Percentiles rank a stretch among this genome's conserved stretches.
Conservation (phyloP, 1,140 invertebrate genomes). For the Drosophila funebris region DNA sequence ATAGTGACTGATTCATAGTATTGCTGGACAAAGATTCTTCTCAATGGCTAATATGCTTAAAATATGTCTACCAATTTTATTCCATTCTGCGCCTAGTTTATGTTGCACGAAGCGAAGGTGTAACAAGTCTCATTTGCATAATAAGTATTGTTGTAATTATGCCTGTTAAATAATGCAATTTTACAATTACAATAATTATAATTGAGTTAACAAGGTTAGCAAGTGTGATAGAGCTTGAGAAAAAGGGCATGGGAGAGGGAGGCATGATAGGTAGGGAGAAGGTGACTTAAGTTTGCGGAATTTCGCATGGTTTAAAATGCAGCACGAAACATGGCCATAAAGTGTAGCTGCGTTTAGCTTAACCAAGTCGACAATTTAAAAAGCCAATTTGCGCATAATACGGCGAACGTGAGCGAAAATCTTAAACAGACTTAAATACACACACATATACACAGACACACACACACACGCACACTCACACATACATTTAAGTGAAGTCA, state of each 20-base stretch:
- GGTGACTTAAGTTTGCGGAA: constrained; percentile 33
- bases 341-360: constrained; percentile 77
- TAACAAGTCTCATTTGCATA: constrained; percentile 52
- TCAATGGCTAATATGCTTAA: too few relatives aligned
- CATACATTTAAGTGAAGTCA: neutral
- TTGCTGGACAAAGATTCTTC: too few relatives aligned
- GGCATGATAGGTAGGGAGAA: neutral
- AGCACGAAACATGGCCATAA: constrained; percentile 74
- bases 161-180: constrained; percentile 73
- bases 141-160: constrained; percentile 69
- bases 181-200: constrained; percentile 70
- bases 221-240: constrained; percentile 3
- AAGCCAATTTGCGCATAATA: constrained; percentile 82
- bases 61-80: too few relatives aligned
- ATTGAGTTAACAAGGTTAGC: constrained; percentile 54
- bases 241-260: neutral
- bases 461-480: constrained; percentile 6
- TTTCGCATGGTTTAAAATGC: constrained; percentile 79
- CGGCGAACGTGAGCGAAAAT: constrained; percentile 74
- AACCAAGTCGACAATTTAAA: constrained; percentile 81
- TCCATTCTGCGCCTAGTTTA: neutral
- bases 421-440: constrained; percentile 55
- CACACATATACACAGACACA: constrained; percentile 23
- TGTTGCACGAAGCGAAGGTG: constrained; percentile 37
- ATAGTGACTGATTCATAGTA: too few relatives aligned